Conservation (phyloP, 2,797 vertebrate species). For the Pangasius larnaudii region DNA sequence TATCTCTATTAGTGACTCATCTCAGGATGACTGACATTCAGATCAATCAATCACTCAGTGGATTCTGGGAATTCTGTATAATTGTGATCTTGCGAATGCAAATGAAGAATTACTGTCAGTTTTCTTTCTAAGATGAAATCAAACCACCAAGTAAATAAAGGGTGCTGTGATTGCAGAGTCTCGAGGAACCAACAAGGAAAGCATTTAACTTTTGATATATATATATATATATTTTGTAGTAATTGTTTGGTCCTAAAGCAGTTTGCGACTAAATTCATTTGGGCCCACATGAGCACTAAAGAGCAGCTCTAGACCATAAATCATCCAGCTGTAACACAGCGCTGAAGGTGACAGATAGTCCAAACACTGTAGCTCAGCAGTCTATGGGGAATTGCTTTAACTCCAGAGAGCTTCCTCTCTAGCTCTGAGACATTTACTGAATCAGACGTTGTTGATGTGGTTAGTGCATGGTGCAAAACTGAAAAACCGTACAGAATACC, state of each 20-base stretch:
- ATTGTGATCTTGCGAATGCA: not conserved
- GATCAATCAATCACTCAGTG: slow-evolving; percentile 34
- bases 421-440: slow-evolving; percentile 26
- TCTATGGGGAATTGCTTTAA: slow-evolving; percentile 28
- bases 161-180: not conserved
- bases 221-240: not conserved
- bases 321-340: slow-evolving; percentile 42
- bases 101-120: not conserved
- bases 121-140: not conserved
- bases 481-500: not conserved
- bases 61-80: slow-evolving; percentile 15
- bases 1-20: slow-evolving; percentile 43
- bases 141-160: not conserved
- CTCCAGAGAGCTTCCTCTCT: slow-evolving; percentile 1
- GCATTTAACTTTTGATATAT: not conserved
- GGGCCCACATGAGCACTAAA: slow-evolving; percentile 29
- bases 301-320: slow-evolving; percentile 48
- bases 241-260: not conserved
- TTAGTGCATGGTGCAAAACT: not conserved
- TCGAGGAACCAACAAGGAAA: not conserved
- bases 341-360: not conserved
- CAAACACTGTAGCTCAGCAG: slow-evolving; percentile 37
- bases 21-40: slow-evolving; percentile 29
- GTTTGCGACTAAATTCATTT: slow-evolving; percentile 23
- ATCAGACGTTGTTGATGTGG: slow-evolving; percentile 32